Conservation (phyloP, 2,113 vertebrate genomes). For the Cricetomys ansorgei region DNA sequence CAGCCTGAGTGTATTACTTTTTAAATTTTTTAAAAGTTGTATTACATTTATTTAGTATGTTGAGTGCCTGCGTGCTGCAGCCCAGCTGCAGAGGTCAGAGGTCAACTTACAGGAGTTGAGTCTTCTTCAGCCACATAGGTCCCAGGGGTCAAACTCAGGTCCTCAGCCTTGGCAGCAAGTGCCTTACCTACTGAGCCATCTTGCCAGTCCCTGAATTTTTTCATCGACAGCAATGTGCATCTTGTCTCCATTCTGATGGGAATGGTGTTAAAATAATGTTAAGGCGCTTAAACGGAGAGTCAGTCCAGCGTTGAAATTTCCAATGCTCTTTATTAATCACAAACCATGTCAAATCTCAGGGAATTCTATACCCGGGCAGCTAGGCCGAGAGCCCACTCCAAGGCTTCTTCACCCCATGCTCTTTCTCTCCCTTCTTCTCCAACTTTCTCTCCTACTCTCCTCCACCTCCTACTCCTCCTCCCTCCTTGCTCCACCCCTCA, state of each 20-base stretch:
- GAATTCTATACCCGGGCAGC: too few species aligned
- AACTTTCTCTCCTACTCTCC: too few species aligned
- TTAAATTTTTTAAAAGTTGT: neutral
- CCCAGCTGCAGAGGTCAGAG: neutral
- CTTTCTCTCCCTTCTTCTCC: too few species aligned
- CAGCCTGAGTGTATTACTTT: constrained; percentile 18
- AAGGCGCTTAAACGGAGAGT: too few species aligned
- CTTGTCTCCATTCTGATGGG: neutral
- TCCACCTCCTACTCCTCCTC: too few species aligned
- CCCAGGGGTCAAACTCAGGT: neutral
- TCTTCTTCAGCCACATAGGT: neutral
- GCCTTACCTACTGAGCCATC: neutral
- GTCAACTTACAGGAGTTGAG: neutral
- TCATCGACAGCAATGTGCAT: neutral
- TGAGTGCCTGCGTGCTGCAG: neutral
- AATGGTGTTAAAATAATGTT: too few species aligned
- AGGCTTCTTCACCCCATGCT: too few species aligned
- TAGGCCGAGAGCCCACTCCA: too few species aligned
- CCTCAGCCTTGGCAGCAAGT: neutral
- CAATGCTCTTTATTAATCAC: too few species aligned
- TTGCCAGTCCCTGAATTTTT: neutral
- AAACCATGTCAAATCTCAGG: too few species aligned
- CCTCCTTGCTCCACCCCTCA: too few species aligned
- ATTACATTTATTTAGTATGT: neutral
- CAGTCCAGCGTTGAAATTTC: too few species aligned